Percentiles rank a stretch among this genome's conserved stretches.
These are phyloP conservation scores for Lynx canadensis DNA, from an alignment of 2,113 vertebrate species.

Conservation along the genomic window DNA sequence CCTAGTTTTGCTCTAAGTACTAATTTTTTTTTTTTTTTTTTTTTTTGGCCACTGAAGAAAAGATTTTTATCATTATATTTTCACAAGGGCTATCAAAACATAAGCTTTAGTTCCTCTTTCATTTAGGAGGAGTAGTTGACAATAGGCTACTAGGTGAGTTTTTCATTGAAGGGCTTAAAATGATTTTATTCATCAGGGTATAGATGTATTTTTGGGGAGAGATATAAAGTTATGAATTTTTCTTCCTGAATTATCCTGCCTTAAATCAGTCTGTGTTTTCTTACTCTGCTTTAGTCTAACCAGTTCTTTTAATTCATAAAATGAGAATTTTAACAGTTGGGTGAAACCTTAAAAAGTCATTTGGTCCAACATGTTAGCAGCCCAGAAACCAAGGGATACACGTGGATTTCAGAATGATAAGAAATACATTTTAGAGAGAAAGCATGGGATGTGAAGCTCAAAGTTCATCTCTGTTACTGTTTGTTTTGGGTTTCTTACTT, in stretches of 20 bases:
- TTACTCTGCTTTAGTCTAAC: neutral
- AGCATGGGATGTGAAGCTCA: neutral
- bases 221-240: constrained; percentile 33
- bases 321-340: neutral
- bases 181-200: neutral
- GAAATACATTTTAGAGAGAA: neutral
- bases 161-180: neutral
- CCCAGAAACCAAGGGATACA: neutral
- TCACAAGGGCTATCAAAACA: neutral
- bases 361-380: neutral
- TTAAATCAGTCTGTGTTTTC: neutral
- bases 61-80: neutral
- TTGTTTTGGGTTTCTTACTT: neutral
- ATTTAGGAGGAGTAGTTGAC: neutral
- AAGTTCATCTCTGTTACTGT: neutral
- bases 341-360: neutral
- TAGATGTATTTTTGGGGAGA: neutral
- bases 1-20: neutral
- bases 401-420: neutral
- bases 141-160: neutral
- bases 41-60: neutral
- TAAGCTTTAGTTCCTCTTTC: neutral
- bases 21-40: neutral
- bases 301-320: neutral
- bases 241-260: neutral